phyloP scores from a whole-genome alignment of 2,797 vertebrate species.

The Pyrocephalus nanus region DNA sequence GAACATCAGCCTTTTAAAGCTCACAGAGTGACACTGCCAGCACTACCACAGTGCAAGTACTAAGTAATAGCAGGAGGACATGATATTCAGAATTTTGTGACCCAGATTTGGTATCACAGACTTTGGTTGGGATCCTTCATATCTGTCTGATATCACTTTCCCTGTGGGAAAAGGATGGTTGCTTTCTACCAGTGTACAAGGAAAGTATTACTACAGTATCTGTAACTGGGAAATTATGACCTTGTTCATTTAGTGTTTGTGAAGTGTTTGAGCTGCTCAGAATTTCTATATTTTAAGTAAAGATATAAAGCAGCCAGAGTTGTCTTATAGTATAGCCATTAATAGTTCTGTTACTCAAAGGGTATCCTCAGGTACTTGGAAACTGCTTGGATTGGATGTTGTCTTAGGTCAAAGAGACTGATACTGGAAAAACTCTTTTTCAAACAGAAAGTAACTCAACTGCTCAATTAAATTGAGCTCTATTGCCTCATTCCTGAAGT shows the following conservation, averaged over 20 bases:
- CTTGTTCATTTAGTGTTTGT: not conserved
- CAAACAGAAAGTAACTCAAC: not conserved
- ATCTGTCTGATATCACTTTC: not conserved
- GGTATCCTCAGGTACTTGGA: not conserved
- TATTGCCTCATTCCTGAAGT: not conserved
- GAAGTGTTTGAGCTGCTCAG: not conserved
- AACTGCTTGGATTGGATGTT: not conserved
- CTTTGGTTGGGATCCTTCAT: not conserved
- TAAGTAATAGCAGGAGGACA: not conserved
- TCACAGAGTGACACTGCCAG: not conserved
- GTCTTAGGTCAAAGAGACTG: not conserved
- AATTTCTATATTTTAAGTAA: not conserved
- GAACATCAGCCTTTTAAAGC: not conserved
- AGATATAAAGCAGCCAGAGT: not conserved
- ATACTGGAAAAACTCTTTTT: not conserved
- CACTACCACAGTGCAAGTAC: not conserved
- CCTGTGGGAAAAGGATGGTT: not conserved
- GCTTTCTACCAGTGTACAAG: not conserved
- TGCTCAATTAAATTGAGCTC: not conserved
- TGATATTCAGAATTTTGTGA: not conserved
- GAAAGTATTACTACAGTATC: not conserved
- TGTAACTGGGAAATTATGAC: not conserved
- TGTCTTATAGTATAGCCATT: not conserved
- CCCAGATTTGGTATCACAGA: not conserved
- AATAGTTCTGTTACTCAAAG: not conserved